Evolutionary conservation across 2,888 invertebrate genomes (phyloP).

Genomic region (Tipula confusa): DNA sequence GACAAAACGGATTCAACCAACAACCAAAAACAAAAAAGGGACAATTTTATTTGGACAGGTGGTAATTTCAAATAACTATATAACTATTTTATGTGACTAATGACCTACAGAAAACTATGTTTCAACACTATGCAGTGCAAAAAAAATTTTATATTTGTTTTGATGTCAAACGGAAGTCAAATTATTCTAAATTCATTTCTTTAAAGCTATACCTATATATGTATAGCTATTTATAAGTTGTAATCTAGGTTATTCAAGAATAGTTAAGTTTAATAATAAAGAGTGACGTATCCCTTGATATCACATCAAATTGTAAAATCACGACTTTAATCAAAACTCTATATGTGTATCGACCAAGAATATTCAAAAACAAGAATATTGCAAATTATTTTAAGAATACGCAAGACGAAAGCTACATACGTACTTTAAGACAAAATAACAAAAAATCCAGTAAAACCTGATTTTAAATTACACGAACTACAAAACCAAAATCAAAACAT

Average conservation of each 20-base stretch:
- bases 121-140: not conserved
- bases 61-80: not conserved
- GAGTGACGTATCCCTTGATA: too few relatives aligned
- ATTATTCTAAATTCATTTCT: not conserved
- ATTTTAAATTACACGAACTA: not conserved
- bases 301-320: too few relatives aligned
- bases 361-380: not conserved
- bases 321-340: too few relatives aligned
- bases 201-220: not conserved
- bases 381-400: not conserved
- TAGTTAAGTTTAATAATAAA: too few relatives aligned
- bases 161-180: not conserved
- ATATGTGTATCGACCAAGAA: not conserved
- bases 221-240: not conserved
- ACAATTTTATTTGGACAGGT: not conserved
- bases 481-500: not conserved
- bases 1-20: not conserved
- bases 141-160: not conserved
- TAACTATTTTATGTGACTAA: not conserved
- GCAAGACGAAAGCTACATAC: not conserved
- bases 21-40: not conserved
- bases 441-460: slow-evolving; percentile 21
- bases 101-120: not conserved
- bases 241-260: not conserved
- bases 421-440: not conserved